Percentiles rank a stretch among this genome's conserved stretches.
Conservation (phyloP, 2,797 vertebrate species). For the Enteromius radiatus region DNA sequence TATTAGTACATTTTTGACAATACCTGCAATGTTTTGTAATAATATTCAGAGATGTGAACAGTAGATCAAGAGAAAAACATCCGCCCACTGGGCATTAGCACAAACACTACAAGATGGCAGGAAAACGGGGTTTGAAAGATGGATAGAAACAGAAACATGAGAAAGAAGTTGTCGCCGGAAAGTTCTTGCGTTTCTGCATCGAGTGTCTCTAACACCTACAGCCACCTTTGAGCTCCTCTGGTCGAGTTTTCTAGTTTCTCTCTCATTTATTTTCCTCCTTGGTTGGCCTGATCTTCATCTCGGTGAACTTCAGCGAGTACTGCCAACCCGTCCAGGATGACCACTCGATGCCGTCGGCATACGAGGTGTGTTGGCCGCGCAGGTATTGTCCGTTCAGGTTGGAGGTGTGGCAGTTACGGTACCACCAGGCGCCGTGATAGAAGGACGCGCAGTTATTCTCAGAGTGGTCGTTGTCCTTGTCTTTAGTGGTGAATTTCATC, state of each 20-base stretch:
- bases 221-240: constrained; percentile 5
- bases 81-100: constrained; percentile 40
- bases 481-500: constrained; percentile 95
- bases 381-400: constrained; percentile 97
- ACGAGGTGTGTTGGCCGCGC: constrained; percentile 88
- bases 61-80: constrained; percentile 52
- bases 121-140: constrained; percentile 29
- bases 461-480: constrained; percentile 92
- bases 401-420: constrained; percentile 96
- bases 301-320: constrained; percentile 91
- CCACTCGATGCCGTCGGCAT: constrained; percentile 94
- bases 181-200: constrained; percentile 49
- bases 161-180: constrained; percentile 45
- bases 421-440: constrained; percentile 97
- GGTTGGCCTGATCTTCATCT: constrained; percentile 92
- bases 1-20: constrained; percentile 46
- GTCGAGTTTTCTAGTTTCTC: not conserved
- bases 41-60: constrained; percentile 61
- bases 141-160: constrained; percentile 52
- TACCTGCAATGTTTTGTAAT: constrained; percentile 56
- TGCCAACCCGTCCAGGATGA: constrained; percentile 97
- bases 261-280: constrained; percentile 74
- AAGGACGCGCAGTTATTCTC: constrained; percentile 95
- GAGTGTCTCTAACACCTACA: constrained; percentile 56
- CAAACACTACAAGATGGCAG: constrained; percentile 54